Evolutionary conservation across 2,113 vertebrate genomes (phyloP).

Genomic region (Actenoides hombroni): DNA sequence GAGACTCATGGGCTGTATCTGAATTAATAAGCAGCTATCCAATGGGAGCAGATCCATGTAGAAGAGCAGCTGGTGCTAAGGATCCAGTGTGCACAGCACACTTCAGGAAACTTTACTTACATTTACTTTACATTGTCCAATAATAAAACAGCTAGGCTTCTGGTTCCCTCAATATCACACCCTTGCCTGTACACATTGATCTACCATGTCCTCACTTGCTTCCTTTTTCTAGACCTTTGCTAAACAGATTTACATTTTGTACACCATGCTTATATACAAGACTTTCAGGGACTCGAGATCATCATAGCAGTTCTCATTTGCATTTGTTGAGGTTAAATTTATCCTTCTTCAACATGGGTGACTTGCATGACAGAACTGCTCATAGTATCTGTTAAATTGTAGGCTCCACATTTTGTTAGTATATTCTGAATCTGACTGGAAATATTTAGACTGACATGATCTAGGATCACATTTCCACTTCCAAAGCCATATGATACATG

Average conservation of each 20-base stretch:
- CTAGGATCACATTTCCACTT: background rate
- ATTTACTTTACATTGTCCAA: too few relatives aligned
- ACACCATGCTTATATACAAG: background rate
- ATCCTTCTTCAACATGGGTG: background rate
- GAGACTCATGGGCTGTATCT: background rate
- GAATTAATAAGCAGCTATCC: background rate
- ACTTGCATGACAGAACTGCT: background rate
- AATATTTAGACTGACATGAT: background rate
- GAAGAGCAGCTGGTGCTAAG: background rate
- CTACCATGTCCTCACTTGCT: background rate
- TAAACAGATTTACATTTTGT: background rate
- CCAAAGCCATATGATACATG: background rate
- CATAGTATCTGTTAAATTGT: background rate
- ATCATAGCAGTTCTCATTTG: background rate
- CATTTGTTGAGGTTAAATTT: background rate
- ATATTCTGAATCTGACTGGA: background rate
- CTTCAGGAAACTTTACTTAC: background rate
- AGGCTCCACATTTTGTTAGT: background rate
- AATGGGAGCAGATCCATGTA: background rate
- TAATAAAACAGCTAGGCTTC: background rate
- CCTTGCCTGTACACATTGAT: background rate
- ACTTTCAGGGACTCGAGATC: background rate
- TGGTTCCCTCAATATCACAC: background rate
- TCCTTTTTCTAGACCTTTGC: background rate
- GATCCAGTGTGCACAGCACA: background rate